phyloP scores from a whole-genome alignment of 2,113 vertebrate genomes.

The Percina caprodes region DNA sequence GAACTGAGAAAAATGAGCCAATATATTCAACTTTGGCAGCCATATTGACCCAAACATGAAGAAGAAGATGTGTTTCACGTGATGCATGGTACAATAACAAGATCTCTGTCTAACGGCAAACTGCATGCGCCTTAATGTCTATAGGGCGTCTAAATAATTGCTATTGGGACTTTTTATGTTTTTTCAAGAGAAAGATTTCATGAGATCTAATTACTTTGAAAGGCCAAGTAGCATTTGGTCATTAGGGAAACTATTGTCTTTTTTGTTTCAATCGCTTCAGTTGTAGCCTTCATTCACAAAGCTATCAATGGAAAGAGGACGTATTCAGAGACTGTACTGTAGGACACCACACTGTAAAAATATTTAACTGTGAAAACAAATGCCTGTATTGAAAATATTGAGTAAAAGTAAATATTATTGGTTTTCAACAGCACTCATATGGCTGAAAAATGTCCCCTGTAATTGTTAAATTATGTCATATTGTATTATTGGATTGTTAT shows the following conservation, averaged over 20 bases:
- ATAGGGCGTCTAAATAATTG: constrained; percentile 12
- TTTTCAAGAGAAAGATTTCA: constrained; percentile 25
- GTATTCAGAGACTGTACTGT: background rate
- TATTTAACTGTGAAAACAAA: no score
- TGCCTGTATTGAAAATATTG: background rate
- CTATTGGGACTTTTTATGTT: constrained; percentile 7
- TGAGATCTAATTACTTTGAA: constrained; percentile 35
- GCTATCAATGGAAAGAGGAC: background rate
- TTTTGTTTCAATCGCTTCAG: constrained; percentile 15
- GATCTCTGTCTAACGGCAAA: constrained; percentile 4
- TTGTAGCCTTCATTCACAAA: background rate
- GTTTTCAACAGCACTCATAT: background rate
- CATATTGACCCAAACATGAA: constrained; percentile 1
- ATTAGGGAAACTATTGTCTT: constrained; percentile 1
- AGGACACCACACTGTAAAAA: background rate
- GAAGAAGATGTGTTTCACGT: background rate
- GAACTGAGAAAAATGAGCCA: background rate
- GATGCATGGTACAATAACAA: background rate
- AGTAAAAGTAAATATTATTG: background rate
- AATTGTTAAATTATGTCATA: background rate
- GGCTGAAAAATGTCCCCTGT: background rate
- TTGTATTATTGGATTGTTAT: background rate
- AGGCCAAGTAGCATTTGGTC: constrained; percentile 3
- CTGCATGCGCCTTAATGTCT: constrained; percentile 14
- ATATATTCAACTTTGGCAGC: background rate